Conservation (phyloP, 2,888 invertebrate species). For the Syritta pipiens region DNA sequence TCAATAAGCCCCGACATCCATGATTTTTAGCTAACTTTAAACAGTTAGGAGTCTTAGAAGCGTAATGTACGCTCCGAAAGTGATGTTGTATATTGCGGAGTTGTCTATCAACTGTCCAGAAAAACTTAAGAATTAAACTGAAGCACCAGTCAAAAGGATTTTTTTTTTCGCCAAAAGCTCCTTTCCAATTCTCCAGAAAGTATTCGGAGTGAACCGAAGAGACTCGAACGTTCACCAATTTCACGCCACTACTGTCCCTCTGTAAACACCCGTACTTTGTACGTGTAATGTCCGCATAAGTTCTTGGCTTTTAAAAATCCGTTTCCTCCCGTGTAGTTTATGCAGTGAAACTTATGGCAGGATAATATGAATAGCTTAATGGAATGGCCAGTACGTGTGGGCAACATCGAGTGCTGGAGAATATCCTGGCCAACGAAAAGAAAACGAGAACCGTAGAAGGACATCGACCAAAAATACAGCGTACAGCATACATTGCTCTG, state of each 20-base stretch:
- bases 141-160: too few relatives aligned
- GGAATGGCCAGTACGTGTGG: conserved; percentile 64
- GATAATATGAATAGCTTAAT: conserved; percentile 67
- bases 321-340: conserved; percentile 61
- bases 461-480: conserved; percentile 20
- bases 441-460: conserved; percentile 9
- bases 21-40: too few relatives aligned
- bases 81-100: too few relatives aligned
- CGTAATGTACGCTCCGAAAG: too few relatives aligned
- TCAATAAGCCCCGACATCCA: too few relatives aligned
- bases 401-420: conserved; percentile 34
- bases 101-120: too few relatives aligned
- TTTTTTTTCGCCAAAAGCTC: too few relatives aligned
- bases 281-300: conserved; percentile 58
- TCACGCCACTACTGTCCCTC: conserved; percentile 16
- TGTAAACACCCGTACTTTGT: conserved; percentile 41
- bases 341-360: conserved; percentile 59
- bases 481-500: neutral
- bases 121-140: too few relatives aligned
- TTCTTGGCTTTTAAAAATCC: conserved; percentile 61
- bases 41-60: too few relatives aligned
- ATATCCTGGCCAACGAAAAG: conserved; percentile 21
- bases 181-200: too few relatives aligned
- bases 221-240: conserved; percentile 10
- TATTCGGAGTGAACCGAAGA: too few relatives aligned